phyloP scores from a whole-genome alignment of 2,888 invertebrate species.

The Heliconius aoede region DNA sequence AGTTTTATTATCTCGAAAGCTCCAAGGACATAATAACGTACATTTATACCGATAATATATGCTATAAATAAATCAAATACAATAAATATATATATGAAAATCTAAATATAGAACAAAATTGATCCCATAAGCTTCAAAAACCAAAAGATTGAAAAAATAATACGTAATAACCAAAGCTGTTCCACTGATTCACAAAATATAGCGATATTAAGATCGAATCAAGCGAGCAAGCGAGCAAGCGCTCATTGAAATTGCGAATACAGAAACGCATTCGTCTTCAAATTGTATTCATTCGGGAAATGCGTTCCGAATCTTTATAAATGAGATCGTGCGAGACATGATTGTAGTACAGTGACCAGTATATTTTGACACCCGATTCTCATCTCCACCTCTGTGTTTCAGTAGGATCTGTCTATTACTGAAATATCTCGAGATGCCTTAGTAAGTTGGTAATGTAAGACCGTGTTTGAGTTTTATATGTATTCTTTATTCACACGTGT shows the following conservation, averaged over 20 bases:
- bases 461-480: conserved; percentile 63
- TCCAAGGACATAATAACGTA: too few species aligned
- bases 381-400: conserved; percentile 45
- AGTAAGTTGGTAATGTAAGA: conserved; percentile 61
- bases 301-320: conserved; percentile 79
- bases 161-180: conserved; percentile 26
- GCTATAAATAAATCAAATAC: too few species aligned
- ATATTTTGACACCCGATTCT: conserved; percentile 51
- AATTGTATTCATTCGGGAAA: conserved; percentile 81
- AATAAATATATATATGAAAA: too few species aligned
- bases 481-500: conserved; percentile 69
- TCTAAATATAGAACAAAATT: background rate
- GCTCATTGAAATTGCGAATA: conserved; percentile 73
- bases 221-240: conserved; percentile 59
- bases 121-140: background rate
- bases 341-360: conserved; percentile 56
- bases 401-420: conserved; percentile 48
- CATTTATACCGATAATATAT: too few species aligned
- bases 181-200: conserved; percentile 57
- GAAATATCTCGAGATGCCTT: conserved; percentile 57
- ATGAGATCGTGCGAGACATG: conserved; percentile 67
- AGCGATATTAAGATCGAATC: conserved; percentile 67
- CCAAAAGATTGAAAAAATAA: background rate
- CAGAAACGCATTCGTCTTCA: conserved; percentile 75
- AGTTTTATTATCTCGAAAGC: too few species aligned